Conservation (phyloP, 2,113 vertebrate genomes). For the Neotragus pygmaeus region DNA sequence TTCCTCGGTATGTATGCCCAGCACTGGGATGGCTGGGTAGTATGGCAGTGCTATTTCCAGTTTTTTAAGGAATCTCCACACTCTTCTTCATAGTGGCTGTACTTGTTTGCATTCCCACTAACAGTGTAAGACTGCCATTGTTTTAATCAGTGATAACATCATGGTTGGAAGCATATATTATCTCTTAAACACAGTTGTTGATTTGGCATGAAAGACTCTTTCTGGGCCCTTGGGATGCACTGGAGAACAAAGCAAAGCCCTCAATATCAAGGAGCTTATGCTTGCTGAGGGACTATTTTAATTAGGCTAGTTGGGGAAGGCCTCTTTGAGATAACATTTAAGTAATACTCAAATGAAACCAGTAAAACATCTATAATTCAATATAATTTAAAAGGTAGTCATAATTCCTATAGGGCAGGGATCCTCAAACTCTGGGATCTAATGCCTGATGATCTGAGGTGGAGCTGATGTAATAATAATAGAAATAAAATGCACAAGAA, state of each 20-base stretch:
- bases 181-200: not conserved
- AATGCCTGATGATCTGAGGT: not conserved
- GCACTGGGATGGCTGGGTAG: not conserved
- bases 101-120: not conserved
- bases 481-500: not conserved
- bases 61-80: not conserved
- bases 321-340: not conserved
- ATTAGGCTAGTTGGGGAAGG: not conserved
- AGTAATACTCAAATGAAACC: not conserved
- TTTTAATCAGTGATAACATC: not conserved
- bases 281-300: not conserved
- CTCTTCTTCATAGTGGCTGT: not conserved
- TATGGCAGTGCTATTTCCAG: not conserved
- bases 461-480: not conserved
- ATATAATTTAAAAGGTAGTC: not conserved
- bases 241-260: not conserved
- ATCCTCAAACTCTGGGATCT: not conserved
- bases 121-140: not conserved
- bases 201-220: not conserved
- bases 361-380: not conserved
- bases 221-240: fast-evolving
- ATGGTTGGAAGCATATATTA: not conserved
- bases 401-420: not conserved
- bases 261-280: not conserved
- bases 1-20: not conserved